Evolutionary conservation across 2,888 invertebrate species (phyloP).

Genomic region (Zaprionus bogoriensis): DNA sequence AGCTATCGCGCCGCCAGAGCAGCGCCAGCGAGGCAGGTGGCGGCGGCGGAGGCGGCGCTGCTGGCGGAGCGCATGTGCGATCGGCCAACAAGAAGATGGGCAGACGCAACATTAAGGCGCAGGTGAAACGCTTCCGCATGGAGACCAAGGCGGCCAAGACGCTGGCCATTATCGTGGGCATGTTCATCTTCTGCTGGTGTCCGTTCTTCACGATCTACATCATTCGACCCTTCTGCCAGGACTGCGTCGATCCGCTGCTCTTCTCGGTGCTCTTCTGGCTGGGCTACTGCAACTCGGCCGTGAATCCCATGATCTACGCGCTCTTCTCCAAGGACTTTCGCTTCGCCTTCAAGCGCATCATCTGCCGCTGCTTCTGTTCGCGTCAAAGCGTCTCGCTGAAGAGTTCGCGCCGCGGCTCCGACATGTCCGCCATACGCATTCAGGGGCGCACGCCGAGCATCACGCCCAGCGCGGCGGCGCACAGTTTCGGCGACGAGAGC

Average conservation of each 20-base stretch:
- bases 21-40: constrained; percentile 69
- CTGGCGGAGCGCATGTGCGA: constrained; percentile 62
- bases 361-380: constrained; percentile 92
- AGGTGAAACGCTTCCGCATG: constrained; percentile 95
- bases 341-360: constrained; percentile 95
- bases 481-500: constrained; percentile 85
- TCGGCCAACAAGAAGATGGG: constrained; percentile 86
- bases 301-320: constrained; percentile 97
- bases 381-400: constrained; percentile 81
- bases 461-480: constrained; percentile 84
- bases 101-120: constrained; percentile 94
- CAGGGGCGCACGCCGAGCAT: constrained; percentile 84
- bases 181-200: constrained; percentile 98
- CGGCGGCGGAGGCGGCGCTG: neutral
- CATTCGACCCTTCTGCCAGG: constrained; percentile 92
- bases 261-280: constrained; percentile 98
- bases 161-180: constrained; percentile 97
- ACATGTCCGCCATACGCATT: constrained; percentile 85
- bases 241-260: constrained; percentile 92
- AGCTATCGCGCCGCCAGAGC: constrained; percentile 81
- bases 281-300: constrained; percentile 98
- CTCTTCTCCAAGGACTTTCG: constrained; percentile 97
- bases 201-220: constrained; percentile 98
- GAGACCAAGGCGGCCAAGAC: constrained; percentile 99
- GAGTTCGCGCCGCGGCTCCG: constrained; percentile 84